Evolutionary conservation across 2,888 invertebrate species (phyloP).

Genomic region (Vanessa cardui): DNA sequence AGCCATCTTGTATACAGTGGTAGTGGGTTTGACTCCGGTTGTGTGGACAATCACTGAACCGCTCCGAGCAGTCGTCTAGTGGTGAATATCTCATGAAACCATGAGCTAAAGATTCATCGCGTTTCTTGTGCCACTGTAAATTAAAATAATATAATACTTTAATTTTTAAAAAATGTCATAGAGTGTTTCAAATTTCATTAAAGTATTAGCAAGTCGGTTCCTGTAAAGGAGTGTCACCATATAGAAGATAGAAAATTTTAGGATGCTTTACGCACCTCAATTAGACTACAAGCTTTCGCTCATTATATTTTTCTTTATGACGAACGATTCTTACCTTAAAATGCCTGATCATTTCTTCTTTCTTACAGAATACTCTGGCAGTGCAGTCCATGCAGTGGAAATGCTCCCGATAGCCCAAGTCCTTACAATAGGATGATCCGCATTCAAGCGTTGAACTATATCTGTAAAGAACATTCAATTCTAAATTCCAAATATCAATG

Average conservation of each 20-base stretch:
- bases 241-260: no score
- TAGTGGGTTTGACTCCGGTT: constrained; percentile 98
- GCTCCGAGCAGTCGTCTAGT: constrained; percentile 95
- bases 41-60: constrained; percentile 93
- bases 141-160: not conserved
- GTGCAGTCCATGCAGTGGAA: constrained; percentile 93
- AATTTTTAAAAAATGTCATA: no score
- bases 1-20: constrained; percentile 97
- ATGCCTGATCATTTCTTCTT: constrained; percentile 99
- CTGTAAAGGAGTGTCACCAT: no score
- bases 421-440: constrained; percentile 92
- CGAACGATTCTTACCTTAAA: constrained; percentile 83
- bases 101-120: constrained; percentile 97
- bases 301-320: no score
- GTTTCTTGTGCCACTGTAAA: constrained; percentile 97
- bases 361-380: constrained; percentile 96
- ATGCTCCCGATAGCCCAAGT: constrained; percentile 95
- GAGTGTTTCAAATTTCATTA: no score
- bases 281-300: no score
- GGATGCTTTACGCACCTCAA: no score
- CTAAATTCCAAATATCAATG: not conserved
- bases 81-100: constrained; percentile 98
- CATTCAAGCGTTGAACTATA: constrained; percentile 92
- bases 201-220: no score
- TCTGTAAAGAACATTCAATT: constrained; percentile 48